Evolutionary conservation across 2,888 invertebrate species (phyloP).

Genomic region (Ceratothoa steindachneri): DNA sequence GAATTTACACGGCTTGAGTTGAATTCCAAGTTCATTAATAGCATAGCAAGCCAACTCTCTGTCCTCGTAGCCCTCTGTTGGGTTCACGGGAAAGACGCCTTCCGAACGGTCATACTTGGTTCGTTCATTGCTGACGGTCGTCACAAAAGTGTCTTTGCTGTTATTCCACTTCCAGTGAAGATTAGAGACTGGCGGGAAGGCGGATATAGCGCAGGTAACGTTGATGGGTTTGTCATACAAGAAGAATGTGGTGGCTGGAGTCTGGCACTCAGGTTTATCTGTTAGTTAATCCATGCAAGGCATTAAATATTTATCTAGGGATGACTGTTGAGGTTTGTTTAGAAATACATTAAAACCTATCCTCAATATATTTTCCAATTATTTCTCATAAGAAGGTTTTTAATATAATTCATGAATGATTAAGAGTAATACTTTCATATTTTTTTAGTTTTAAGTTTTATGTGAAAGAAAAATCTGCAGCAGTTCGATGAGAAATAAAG

Average conservation of each 20-base stretch:
- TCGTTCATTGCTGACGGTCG: conserved; percentile 6
- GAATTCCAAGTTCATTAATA: conserved; percentile 19
- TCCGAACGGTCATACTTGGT: conserved; percentile 18
- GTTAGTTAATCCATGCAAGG: no score
- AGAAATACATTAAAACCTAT: no score
- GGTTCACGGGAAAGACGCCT: conserved; percentile 18
- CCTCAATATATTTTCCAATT: no score
- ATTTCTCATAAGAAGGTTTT: no score
- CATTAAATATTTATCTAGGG: no score
- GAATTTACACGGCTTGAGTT: conserved; percentile 21
- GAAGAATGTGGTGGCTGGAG: conserved; percentile 44
- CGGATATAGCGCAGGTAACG: conserved; percentile 41
- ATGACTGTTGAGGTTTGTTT: no score
- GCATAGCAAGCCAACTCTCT: conserved; percentile 16
- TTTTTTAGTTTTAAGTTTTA: no score
- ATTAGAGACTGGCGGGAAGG: conserved; percentile 35
- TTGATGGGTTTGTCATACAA: conserved; percentile 47
- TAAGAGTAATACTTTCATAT: no score
- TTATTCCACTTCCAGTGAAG: conserved; percentile 44
- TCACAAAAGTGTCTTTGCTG: conserved; percentile 28
- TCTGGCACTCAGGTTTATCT: conserved; percentile 42
- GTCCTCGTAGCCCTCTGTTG: conserved; percentile 8
- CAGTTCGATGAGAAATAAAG: no score
- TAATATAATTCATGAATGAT: no score
- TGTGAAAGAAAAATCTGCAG: no score